Percentiles rank a stretch among this genome's conserved stretches.
Conservation (phyloP, 2,113 vertebrate species). For the Aythya baeri region DNA sequence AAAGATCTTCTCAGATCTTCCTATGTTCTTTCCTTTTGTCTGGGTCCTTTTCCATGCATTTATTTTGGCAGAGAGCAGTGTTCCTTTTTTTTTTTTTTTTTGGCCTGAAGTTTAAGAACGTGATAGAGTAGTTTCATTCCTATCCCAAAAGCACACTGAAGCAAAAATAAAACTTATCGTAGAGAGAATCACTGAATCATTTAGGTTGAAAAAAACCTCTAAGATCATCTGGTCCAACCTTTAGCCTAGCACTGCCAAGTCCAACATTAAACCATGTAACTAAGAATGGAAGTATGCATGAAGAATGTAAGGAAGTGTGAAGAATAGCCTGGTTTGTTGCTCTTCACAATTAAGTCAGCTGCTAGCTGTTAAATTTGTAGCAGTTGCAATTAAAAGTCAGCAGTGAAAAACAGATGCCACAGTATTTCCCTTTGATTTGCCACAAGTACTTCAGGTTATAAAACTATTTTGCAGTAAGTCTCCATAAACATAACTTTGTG, state of each 20-base stretch:
- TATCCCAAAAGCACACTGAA: neutral
- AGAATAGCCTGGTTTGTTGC: neutral
- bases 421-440: neutral
- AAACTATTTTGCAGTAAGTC: neutral
- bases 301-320: neutral
- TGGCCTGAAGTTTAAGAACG: neutral
- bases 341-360: neutral
- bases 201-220: too few species aligned
- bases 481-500: neutral
- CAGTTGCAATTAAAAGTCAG: neutral
- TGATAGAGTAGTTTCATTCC: neutral
- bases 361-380: too few species aligned
- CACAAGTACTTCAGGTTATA: neutral
- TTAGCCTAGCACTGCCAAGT: too few species aligned
- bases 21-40: neutral
- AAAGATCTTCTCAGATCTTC: neutral
- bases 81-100: neutral
- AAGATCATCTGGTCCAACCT: too few species aligned
- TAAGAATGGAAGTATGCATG: too few species aligned
- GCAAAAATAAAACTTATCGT: neutral
- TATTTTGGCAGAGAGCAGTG: neutral
- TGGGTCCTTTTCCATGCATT: neutral
- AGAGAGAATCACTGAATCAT: neutral
- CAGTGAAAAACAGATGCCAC: neutral
- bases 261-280: too few species aligned